These are phyloP conservation scores for Notocelia uddmanniana DNA, from an alignment of 2,888 invertebrate species.

Conservation along the genomic window DNA sequence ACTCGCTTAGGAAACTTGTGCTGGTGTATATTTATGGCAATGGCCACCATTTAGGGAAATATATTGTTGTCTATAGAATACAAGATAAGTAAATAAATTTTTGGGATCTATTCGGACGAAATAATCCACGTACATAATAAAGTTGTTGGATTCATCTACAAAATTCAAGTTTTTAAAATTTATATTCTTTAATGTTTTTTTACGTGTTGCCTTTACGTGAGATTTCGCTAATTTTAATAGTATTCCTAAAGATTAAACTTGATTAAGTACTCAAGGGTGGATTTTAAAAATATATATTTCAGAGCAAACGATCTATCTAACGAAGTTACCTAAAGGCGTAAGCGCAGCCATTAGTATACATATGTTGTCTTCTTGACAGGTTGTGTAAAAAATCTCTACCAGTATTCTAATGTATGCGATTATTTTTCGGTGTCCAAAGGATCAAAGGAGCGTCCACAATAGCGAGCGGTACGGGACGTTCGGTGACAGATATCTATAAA, in stretches of 20 bases:
- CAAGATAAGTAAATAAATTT: conserved; percentile 13
- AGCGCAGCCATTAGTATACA: conserved; percentile 1
- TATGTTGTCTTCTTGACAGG: background rate
- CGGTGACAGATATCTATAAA: background rate
- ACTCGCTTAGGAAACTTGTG: background rate
- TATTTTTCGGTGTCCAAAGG: background rate
- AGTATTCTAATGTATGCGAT: background rate
- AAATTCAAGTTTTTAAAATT: background rate
- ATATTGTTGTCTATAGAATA: conserved; percentile 33
- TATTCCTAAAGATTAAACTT: background rate
- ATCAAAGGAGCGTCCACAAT: background rate
- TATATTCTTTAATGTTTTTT: conserved; percentile 11
- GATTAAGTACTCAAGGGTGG: background rate
- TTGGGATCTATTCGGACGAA: background rate
- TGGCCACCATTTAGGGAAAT: conserved; percentile 32
- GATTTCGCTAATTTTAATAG: conserved; percentile 3
- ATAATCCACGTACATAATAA: conserved; percentile 8
- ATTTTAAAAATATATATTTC: background rate
- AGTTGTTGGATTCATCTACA: conserved; percentile 20
- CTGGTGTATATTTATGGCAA: conserved; percentile 14
- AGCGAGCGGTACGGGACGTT: background rate
- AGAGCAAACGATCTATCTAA: background rate
- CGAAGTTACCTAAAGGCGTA: conserved; percentile 7
- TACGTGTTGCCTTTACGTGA: conserved; percentile 27
- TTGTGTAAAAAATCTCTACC: conserved; percentile 2